Conservation (phyloP, 2,888 invertebrate species). For the Matsumyia berberina region DNA sequence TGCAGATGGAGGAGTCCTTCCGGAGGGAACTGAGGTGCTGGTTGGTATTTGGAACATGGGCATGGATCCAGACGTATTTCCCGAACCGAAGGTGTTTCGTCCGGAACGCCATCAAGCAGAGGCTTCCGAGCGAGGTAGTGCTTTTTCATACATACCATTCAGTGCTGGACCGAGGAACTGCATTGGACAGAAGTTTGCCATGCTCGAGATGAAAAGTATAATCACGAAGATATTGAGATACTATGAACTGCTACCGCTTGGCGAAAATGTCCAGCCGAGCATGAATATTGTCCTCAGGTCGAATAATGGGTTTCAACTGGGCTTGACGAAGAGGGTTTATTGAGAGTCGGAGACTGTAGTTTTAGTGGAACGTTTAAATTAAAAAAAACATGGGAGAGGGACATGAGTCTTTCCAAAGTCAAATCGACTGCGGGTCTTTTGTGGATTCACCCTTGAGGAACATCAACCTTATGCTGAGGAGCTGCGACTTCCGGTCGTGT, state of each 20-base stretch:
- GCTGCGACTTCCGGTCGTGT: no score
- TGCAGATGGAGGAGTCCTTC: conserved; percentile 79
- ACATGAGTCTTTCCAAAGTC: no score
- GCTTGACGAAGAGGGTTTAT: conserved; percentile 77
- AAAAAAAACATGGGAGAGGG: neutral
- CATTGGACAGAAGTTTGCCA: conserved; percentile 81
- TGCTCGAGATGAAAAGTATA: conserved; percentile 80
- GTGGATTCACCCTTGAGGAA: no score
- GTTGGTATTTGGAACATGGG: conserved; percentile 78
- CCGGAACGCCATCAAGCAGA: conserved; percentile 84
- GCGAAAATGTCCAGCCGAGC: conserved; percentile 77
- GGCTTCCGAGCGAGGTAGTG: conserved; percentile 78
- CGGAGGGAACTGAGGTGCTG: conserved; percentile 78
- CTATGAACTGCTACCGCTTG: conserved; percentile 79
- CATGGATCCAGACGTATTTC: conserved; percentile 67
- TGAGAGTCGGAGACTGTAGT: neutral
- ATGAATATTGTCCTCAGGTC: conserved; percentile 80
- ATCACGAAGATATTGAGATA: conserved; percentile 79
- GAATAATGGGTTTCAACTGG: conserved; percentile 79
- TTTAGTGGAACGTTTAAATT: no score
- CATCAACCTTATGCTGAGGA: no score
- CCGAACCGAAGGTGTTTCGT: conserved; percentile 78
- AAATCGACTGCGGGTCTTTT: no score
- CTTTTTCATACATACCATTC: conserved; percentile 80
- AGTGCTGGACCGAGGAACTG: conserved; percentile 85